Evolutionary conservation across 2,113 vertebrate species (phyloP).

Genomic region (Panthera leo): DNA sequence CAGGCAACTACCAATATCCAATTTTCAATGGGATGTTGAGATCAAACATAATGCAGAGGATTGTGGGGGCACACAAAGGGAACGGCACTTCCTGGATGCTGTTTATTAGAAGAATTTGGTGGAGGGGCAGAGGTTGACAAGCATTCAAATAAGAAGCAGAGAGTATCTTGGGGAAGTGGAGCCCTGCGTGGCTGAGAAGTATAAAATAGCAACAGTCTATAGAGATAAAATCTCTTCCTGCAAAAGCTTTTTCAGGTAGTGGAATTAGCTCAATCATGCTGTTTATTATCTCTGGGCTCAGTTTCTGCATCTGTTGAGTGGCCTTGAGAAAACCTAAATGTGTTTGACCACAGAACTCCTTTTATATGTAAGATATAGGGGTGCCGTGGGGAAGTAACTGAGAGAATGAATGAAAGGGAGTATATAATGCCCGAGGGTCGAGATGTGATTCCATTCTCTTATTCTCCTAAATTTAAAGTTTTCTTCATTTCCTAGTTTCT

Average conservation of each 20-base stretch:
- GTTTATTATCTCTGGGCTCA: neutral
- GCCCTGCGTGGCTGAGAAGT: neutral
- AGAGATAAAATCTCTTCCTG: neutral
- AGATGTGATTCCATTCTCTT: neutral
- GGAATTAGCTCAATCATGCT: neutral
- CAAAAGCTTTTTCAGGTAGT: neutral
- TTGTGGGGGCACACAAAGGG: neutral
- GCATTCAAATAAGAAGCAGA: conserved; percentile 19
- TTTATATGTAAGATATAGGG: neutral
- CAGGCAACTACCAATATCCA: conserved; percentile 66
- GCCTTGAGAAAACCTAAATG: neutral
- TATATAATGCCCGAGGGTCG: neutral
- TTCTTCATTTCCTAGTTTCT: neutral
- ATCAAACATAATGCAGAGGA: conserved; percentile 50
- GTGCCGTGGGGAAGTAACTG: neutral
- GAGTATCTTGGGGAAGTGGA: neutral
- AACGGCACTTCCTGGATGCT: neutral
- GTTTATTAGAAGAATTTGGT: conserved; percentile 47
- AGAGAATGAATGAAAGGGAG: neutral
- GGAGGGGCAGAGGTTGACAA: conserved; percentile 46
- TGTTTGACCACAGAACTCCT: neutral
- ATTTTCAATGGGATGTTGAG: conserved; percentile 68
- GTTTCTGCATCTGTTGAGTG: neutral
- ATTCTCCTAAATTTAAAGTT: neutral
- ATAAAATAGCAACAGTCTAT: neutral